Conservation (phyloP, 2,113 vertebrate species). For the Girardinichthys multiradiatus region DNA sequence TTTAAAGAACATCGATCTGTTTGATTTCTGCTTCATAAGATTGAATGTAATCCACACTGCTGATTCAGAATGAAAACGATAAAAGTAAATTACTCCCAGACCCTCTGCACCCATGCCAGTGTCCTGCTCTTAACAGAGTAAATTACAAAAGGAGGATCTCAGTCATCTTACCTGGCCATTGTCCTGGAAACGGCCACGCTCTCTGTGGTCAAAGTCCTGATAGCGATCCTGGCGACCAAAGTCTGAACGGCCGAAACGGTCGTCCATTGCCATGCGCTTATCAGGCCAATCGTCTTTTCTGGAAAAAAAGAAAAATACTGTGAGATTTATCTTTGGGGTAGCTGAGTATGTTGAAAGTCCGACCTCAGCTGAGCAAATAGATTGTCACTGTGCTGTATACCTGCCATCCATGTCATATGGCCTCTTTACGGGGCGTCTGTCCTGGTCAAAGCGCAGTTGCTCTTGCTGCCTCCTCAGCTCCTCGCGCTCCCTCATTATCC, state of each 20-base stretch:
- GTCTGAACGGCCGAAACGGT: constrained; percentile 85
- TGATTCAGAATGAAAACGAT: too few relatives aligned
- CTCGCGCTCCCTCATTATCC: constrained; percentile 92
- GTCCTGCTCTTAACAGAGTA: not conserved
- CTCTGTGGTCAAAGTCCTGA: constrained; percentile 92
- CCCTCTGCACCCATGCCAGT: too few relatives aligned
- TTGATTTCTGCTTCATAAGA: not conserved
- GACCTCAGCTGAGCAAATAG: too few relatives aligned
- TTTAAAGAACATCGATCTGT: not conserved
- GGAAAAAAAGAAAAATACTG: not conserved
- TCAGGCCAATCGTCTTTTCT: constrained; percentile 93
- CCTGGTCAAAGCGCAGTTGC: constrained; percentile 92
- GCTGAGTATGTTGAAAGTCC: not conserved
- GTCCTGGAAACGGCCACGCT: constrained; percentile 88
- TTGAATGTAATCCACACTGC: too few relatives aligned
- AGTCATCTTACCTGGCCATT: constrained; percentile 86
- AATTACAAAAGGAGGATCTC: not conserved
- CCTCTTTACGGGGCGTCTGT: constrained; percentile 85
- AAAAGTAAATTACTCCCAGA: too few relatives aligned
- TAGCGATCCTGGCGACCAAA: constrained; percentile 88
- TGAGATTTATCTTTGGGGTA: not conserved
- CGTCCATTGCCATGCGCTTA: constrained; percentile 88
- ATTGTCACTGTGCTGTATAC: constrained; percentile 59
- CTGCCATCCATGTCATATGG: constrained; percentile 87
- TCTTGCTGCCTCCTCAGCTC: constrained; percentile 94